Base-by-base conservation (phyloP, 2,888 invertebrate species). In the Ryuthela nishihirai region DNA sequence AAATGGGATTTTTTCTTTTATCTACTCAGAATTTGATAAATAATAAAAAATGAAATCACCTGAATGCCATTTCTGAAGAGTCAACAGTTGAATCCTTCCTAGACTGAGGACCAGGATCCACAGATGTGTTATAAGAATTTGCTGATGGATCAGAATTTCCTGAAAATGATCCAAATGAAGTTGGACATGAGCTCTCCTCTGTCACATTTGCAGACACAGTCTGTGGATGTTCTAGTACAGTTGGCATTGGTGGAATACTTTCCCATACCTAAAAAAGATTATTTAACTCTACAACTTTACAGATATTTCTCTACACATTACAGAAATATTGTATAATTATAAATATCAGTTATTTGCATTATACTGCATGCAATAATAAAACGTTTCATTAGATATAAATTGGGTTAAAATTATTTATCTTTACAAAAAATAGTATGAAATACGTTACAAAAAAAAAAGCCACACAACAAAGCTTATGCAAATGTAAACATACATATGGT, bases 241-340 rank as follows among this genome's bases (percentile, higher is more conserved):
- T 67, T 4, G 72, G 68, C 65, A 71, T 68, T 4, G 80, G 76
- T 10, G 80, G 77, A 23, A 58, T 47, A 46, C 48, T 65, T 53
- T 66, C 66, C 66, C 66, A 66, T 3, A 62, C 62, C 62, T 62
- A n/a, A n/a, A n/a, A n/a, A n/a, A n/a, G n/a, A n/a, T n/a, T n/a
- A n/a, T n/a, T n/a, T n/a, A n/a, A n/a, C n/a, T n/a, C n/a, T n/a
- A n/a, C n/a, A n/a, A n/a, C n/a, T n/a, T n/a, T n/a, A n/a, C n/a
- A n/a, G n/a, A n/a, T n/a, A n/a, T n/a, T n/a, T n/a, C n/a, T n/a
- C n/a, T n/a, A n/a, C n/a, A n/a, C n/a, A n/a, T n/a, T n/a, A n/a
- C n/a, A n/a, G n/a, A n/a, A n/a, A n/a, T n/a, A n/a, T n/a, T n/a
- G n/a, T n/a, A n/a, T n/a, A n/a, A n/a, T n/a, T n/a, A n/a, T n/a